Evolutionary conservation across 2,888 invertebrate genomes (phyloP).

Genomic region (Cephalotes varians): DNA sequence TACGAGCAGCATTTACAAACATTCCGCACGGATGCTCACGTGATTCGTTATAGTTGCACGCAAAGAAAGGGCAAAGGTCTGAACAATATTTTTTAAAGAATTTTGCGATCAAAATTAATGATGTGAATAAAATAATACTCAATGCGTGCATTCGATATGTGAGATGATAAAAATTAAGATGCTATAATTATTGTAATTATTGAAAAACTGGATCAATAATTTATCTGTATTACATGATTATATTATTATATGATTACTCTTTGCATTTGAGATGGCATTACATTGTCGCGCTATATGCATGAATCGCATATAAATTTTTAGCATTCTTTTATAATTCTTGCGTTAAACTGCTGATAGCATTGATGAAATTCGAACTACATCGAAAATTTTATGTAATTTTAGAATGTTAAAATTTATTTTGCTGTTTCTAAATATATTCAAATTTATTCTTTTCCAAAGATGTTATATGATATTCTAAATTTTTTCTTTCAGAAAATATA

Average conservation of each 20-base stretch:
- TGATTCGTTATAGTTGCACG: conserved; percentile 53
- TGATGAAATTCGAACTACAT: conserved; percentile 54
- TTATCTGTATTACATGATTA: neutral
- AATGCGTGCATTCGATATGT: neutral
- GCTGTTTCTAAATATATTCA: neutral
- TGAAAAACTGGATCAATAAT: neutral
- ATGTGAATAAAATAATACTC: neutral
- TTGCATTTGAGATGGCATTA: neutral
- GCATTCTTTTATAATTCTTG: neutral
- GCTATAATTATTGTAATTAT: neutral
- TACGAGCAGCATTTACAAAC: conserved; percentile 39
- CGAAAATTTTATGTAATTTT: conserved; percentile 32
- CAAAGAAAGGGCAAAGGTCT: conserved; percentile 63
- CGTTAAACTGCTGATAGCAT: conserved; percentile 49
- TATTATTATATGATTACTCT: neutral
- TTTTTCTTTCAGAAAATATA: no score
- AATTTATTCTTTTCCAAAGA: no score
- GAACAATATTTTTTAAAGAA: conserved; percentile 35
- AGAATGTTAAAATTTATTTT: neutral
- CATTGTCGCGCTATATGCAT: neutral
- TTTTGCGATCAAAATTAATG: neutral
- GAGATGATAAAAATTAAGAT: neutral
- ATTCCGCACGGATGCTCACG: conserved; percentile 38
- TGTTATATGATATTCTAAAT: no score
- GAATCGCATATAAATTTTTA: neutral